Base-by-base conservation (phyloP, 2,888 invertebrate species). In the Protophormia terraenovae region DNA sequence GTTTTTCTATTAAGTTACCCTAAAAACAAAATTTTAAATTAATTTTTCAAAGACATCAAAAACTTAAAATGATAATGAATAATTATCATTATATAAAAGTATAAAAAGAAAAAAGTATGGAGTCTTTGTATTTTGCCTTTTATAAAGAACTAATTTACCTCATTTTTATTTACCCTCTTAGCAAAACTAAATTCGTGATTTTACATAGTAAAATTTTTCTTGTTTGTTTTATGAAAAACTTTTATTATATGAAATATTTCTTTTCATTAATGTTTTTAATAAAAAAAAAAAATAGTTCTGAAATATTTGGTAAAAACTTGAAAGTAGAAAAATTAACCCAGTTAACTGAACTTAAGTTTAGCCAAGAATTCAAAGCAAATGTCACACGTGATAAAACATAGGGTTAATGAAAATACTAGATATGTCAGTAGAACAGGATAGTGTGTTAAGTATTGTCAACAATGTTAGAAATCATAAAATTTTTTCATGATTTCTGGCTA, bases 161-260 rank as follows among this genome's bases (percentile, higher is more conserved):
- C 45, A 60, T 22, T 72, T 35, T 16, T n/a, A 2, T 64, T 22
- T 14, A 38, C 38, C 12, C 14, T 27, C 27, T 29, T 12, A 27
- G 16, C 10, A 24, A 66, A 35, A 62, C 16, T n/a, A 19, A 50
- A 75, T 38, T 50, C 62, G 24, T 75, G 75, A 35, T 64, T 35
- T 19, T n/a, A 60, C 73, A 73, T 47, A 73, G 45, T n/a, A 41
- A 6, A 24, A 1, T 41, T 14, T 8, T 7, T 58, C 14, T 27
- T 58, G 24, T 8, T 58, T 16, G n/a, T 29, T 24, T 6, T 50
- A 58, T 27, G 3, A 58, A 1, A 24, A 64, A 64, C 12, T 66
- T 29, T 45, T 45, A 12, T 10, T 45, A 7, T 27, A 27, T 71
- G 0, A 35, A n/a, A 16, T 27, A 29, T 58, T 53, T 53, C 24